Evolutionary conservation across 1,140 invertebrate species (phyloP).

Genomic region (Lepidurus packardi): DNA sequence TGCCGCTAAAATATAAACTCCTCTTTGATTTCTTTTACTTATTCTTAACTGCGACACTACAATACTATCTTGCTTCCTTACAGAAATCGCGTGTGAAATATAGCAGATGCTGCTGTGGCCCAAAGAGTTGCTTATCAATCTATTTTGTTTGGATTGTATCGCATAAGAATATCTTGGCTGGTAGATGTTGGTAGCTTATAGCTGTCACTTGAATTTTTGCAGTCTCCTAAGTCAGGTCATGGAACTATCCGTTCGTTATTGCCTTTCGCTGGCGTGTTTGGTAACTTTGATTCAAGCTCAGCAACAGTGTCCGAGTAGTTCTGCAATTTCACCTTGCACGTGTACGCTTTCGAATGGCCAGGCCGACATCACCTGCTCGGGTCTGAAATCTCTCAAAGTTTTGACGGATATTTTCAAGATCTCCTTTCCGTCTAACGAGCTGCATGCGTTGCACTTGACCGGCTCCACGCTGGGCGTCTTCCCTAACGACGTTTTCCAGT

Average conservation of each 20-base stretch:
- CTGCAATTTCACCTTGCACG: constrained; percentile 29
- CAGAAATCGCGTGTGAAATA: neutral
- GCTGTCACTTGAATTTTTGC: neutral
- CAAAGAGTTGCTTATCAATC: neutral
- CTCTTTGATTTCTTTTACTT: too few species aligned
- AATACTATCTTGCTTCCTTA: neutral
- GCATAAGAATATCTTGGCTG: neutral
- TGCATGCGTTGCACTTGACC: constrained; percentile 28
- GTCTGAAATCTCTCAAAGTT: constrained; percentile 24
- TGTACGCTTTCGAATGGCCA: neutral
- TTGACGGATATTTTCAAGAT: constrained; percentile 30
- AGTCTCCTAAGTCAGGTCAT: neutral
- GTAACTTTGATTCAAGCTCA: neutral
- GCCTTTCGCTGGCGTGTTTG: neutral
- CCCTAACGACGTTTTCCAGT: constrained; percentile 31
- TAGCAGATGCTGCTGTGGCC: neutral
- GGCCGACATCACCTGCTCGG: constrained; percentile 27
- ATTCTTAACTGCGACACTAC: too few species aligned
- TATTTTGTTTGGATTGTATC: neutral
- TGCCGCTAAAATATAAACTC: too few species aligned
- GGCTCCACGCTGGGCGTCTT: constrained; percentile 25
- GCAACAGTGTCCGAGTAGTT: constrained; percentile 26
- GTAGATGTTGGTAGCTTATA: neutral
- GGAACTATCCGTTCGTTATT: neutral
- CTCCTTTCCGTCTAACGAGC: constrained; percentile 27